These are phyloP conservation scores for Asbolus verrucosus DNA, from an alignment of 1,140 invertebrate species.

Conservation along the genomic window DNA sequence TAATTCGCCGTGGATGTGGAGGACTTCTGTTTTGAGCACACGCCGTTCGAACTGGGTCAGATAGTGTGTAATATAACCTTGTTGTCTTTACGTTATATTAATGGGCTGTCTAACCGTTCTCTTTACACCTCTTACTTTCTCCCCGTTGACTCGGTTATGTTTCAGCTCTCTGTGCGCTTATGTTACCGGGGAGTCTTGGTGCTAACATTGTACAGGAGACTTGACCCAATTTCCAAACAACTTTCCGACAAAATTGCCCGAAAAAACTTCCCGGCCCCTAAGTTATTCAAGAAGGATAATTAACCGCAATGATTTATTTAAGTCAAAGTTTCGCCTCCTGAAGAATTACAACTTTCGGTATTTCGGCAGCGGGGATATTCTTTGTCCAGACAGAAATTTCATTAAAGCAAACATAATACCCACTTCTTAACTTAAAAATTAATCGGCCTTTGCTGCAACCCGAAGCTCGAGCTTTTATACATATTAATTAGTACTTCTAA, in stretches of 20 bases:
- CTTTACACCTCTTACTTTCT: slow-evolving; percentile 42
- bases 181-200: slow-evolving; percentile 14
- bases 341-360: slow-evolving; percentile 22
- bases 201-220: slow-evolving; percentile 13
- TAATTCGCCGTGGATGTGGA: slow-evolving; percentile 18
- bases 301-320: slow-evolving; percentile 32
- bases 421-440: no score
- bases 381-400: slow-evolving; percentile 12
- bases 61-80: slow-evolving; percentile 43
- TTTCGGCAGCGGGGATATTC: slow-evolving; percentile 16
- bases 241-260: slow-evolving; percentile 27
- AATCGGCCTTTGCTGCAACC: no score
- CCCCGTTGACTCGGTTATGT: slow-evolving; percentile 29
- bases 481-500: no score
- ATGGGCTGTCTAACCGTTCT: slow-evolving; percentile 37
- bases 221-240: slow-evolving; percentile 27
- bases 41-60: slow-evolving; percentile 31
- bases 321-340: slow-evolving; percentile 4
- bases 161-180: neutral
- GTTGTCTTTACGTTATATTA: slow-evolving; percentile 36
- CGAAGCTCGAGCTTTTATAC: no score
- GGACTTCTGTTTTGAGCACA: slow-evolving; percentile 36
- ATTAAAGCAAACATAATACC: no score
- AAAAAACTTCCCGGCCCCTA: slow-evolving; percentile 26
- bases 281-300: slow-evolving; percentile 36